phyloP scores from a whole-genome alignment of 2,797 vertebrate genomes.

The Potorous gilbertii region DNA sequence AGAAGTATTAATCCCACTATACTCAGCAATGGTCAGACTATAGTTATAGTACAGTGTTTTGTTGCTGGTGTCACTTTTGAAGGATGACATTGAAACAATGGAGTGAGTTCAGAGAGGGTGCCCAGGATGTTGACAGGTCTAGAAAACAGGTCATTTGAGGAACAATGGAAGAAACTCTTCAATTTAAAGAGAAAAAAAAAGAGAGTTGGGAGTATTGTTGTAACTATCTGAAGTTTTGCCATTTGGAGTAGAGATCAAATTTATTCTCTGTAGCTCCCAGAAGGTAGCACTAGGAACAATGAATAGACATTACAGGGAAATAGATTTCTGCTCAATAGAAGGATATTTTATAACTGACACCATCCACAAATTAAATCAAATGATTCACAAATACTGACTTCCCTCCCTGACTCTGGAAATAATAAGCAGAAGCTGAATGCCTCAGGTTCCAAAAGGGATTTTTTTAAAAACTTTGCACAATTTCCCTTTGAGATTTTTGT shows the following conservation, averaged over 20 bases:
- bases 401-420: not conserved
- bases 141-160: not conserved
- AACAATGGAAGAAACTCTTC: slow-evolving; percentile 20
- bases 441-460: not conserved
- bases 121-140: slow-evolving; percentile 5
- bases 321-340: slow-evolving; percentile 6
- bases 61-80: not conserved
- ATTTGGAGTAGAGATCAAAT: slow-evolving; percentile 23
- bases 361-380: not conserved
- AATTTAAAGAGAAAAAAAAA: not conserved
- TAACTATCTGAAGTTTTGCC: not conserved
- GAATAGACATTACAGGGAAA: not conserved
- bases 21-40: not conserved
- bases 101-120: not conserved
- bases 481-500: not conserved
- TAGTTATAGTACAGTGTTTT: not conserved
- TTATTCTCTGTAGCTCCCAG: not conserved
- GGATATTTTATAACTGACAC: not conserved
- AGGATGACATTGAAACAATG: not conserved
- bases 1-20: not conserved
- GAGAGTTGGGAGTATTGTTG: not conserved
- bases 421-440: not conserved
- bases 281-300: not conserved
- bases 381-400: not conserved
- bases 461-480: not conserved